Conservation (phyloP, 2,113 vertebrate species). For the Emydura subglobosa region DNA sequence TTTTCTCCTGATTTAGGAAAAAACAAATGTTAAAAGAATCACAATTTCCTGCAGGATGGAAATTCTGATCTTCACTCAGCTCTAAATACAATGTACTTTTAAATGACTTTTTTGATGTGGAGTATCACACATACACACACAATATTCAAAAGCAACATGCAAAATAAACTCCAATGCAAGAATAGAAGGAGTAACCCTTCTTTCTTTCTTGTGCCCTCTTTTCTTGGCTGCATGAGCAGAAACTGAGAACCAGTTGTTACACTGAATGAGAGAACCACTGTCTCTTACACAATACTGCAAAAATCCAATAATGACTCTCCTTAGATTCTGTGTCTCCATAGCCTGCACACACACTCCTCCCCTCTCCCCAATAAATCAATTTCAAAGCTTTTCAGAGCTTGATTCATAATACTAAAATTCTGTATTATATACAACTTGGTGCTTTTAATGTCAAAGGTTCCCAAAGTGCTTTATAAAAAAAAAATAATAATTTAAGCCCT, state of each 20-base stretch:
- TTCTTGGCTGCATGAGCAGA: background rate
- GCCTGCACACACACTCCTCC: background rate
- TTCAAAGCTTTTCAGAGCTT: background rate
- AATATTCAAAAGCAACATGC: background rate
- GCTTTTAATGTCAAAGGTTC: background rate
- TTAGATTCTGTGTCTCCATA: background rate
- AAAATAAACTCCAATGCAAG: background rate
- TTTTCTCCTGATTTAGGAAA: background rate
- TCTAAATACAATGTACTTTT: background rate
- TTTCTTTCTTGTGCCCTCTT: background rate
- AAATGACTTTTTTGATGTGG: background rate
- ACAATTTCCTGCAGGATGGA: background rate
- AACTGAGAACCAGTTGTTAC: background rate
- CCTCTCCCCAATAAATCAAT: background rate
- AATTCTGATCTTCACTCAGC: background rate
- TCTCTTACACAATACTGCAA: background rate
- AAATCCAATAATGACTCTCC: background rate
- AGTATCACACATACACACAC: background rate
- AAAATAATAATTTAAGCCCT: background rate
- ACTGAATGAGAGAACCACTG: background rate
- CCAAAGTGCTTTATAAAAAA: background rate
- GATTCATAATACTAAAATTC: background rate
- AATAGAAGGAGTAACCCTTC: background rate
- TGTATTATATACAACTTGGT: background rate
- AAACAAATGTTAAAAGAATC: background rate